phyloP scores from a whole-genome alignment of 2,113 vertebrate genomes.

The Scomber japonicus region DNA sequence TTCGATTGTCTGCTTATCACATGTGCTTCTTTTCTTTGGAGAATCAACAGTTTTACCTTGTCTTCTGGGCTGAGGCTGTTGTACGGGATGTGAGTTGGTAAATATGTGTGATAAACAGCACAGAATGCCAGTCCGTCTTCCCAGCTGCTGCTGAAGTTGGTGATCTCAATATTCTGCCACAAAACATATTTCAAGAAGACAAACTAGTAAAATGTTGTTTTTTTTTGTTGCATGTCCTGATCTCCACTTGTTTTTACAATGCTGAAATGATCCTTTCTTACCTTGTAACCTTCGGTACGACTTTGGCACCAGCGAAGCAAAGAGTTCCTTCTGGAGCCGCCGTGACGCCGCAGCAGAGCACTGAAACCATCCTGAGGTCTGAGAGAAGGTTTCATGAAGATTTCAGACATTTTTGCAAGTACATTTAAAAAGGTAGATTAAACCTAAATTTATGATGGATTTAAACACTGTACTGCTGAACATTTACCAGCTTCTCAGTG shows the following conservation, averaged over 20 bases:
- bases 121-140: constrained; percentile 85
- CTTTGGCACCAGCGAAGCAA: constrained; percentile 84
- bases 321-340: constrained; percentile 84
- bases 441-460: too few relatives aligned
- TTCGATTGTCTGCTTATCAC: too few relatives aligned
- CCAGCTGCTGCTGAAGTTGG: constrained; percentile 87
- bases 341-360: constrained; percentile 79
- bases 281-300: constrained; percentile 83
- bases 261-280: constrained; percentile 31
- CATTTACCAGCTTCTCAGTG: too few relatives aligned
- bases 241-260: background rate
- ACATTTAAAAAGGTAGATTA: too few relatives aligned
- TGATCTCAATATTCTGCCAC: constrained; percentile 84
- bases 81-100: constrained; percentile 77
- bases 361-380: constrained; percentile 81
- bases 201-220: background rate
- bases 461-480: too few relatives aligned
- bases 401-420: background rate
- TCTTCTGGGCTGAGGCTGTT: constrained; percentile 69
- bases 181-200: constrained; percentile 8
- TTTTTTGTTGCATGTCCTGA: background rate
- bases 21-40: too few relatives aligned
- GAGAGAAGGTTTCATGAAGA: background rate
- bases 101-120: constrained; percentile 83
- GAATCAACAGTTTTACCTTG: constrained; percentile 64